Conservation (phyloP, 2,888 invertebrate species). For the Drosophila buzzatii region DNA sequence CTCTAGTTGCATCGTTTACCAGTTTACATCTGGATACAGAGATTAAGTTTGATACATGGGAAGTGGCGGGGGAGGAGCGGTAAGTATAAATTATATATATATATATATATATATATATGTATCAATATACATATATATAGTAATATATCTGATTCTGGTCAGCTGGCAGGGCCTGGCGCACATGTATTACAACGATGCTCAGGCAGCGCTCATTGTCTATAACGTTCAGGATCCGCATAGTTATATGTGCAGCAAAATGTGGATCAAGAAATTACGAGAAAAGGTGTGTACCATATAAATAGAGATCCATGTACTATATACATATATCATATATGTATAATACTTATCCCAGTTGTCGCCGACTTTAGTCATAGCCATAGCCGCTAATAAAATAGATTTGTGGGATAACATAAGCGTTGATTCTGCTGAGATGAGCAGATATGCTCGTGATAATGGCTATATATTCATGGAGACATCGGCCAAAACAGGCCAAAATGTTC, state of each 20-base stretch:
- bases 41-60: constrained; percentile 99
- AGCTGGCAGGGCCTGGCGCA: constrained; percentile 99
- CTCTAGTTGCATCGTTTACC: constrained; percentile 14
- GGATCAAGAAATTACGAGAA: constrained; percentile 98
- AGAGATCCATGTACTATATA: neutral
- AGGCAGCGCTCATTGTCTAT: constrained; percentile 99
- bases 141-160: constrained; percentile 30
- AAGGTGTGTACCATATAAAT: constrained; percentile 83
- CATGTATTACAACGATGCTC: constrained; percentile 98
- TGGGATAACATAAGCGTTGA: constrained; percentile 8
- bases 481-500: constrained; percentile 31
- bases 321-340: neutral
- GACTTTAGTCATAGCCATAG: constrained; percentile 35
- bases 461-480: constrained; percentile 51
- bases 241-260: constrained; percentile 98
- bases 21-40: constrained; percentile 90
- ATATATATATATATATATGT: too few relatives aligned
- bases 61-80: constrained; percentile 98
- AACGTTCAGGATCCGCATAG: constrained; percentile 99
- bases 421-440: constrained; percentile 20
- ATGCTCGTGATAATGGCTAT: constrained; percentile 21
- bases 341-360: constrained; percentile 7
- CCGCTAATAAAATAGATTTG: constrained; percentile 39
- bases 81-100: constrained; percentile 63
- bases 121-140: neutral